Conservation (phyloP, 30 jellyfish, hydroid and myxozoan genomes). For the Hydractinia symbiolongicarpus region DNA sequence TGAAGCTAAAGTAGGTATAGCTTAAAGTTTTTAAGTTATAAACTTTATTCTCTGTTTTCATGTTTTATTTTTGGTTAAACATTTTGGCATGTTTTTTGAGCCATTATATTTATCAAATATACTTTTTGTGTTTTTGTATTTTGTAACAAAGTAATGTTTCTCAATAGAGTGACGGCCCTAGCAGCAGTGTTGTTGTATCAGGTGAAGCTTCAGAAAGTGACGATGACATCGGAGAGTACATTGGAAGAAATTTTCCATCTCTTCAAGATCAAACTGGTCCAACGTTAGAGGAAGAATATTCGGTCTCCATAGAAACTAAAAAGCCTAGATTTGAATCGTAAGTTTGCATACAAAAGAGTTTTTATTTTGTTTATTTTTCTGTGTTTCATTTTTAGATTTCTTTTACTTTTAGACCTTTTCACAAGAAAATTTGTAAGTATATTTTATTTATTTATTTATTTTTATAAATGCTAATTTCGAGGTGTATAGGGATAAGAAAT, state of each 20-base stretch:
- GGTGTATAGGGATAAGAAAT: too few species aligned
- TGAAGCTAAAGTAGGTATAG: constrained; percentile 6
- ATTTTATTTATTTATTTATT: neutral
- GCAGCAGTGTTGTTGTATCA: constrained; percentile 86
- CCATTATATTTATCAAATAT: neutral
- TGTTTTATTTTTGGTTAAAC: too few species aligned
- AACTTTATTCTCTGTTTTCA: neutral
- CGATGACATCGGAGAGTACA: constrained; percentile 42
- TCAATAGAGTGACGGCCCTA: constrained; percentile 32
- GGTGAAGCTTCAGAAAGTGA: constrained; percentile 96
- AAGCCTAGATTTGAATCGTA: constrained; percentile 34
- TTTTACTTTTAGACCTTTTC: constrained; percentile 25
- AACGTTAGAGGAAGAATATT: constrained; percentile 10
- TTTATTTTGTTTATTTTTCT: neutral
- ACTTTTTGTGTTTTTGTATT: constrained; percentile 11
- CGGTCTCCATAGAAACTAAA: constrained; percentile 14
- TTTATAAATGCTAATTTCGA: too few species aligned
- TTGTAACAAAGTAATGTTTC: constrained; percentile 4
- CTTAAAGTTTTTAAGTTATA: neutral
- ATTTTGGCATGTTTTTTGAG: too few species aligned
- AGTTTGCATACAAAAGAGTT: neutral
- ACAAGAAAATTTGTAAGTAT: constrained; percentile 32
- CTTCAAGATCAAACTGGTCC: constrained; percentile 18
- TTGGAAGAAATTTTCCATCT: constrained; percentile 61
- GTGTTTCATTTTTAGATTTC: neutral